Base-by-base conservation (phyloP, 2,888 invertebrate species). In the Steinernema hermaphroditum region DNA sequence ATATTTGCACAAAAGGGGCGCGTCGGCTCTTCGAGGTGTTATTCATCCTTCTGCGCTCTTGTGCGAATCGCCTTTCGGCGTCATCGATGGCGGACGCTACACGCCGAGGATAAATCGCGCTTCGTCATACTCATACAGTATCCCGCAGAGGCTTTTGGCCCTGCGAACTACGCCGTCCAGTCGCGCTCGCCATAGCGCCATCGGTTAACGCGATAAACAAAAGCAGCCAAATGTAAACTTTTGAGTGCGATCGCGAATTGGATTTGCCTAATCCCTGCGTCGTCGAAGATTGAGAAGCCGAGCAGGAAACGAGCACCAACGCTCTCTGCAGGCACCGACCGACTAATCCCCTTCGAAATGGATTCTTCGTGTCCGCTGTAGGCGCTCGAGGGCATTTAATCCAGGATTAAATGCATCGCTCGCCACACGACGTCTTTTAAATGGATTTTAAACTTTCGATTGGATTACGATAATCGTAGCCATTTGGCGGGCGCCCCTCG, bases 1-100 rank as follows among this genome's bases (percentile, higher is more conserved):
- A 62, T 62, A 62, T 62, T 62, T 62, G 62, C 62, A 62, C 62
- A 62, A 62, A 54, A 62, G 62, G 27, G 62, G 12, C 62, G n/a
- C 46, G 62, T 16, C 62, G 62, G 62, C 62, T 62, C 29, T 32
- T 29, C 27, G 32, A 19, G 62, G 62, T 29, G 6, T 62, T 62
- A 62, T 62, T 62, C 62, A 62, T 62, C 62, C 62, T 14, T 22
- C 16, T 1, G 12, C 34, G 32, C 32, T n/a, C 34, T 62, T 16
- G 62, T 16, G 62, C 62, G 62, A 32, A 6, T 29, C 27, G 16
- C 34, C 27, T 27, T 22, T 14, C 54, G 54, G 54, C 54, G 54
- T 54, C 54, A 54, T 54, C 24, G 22, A 41, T 16, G 43, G 9
- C 43, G 43, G 9, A 41, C 8, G 16, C 54, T 24, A 22, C 54